Conservation (phyloP, 2,113 vertebrate genomes). For the Anguilla rostrata region DNA sequence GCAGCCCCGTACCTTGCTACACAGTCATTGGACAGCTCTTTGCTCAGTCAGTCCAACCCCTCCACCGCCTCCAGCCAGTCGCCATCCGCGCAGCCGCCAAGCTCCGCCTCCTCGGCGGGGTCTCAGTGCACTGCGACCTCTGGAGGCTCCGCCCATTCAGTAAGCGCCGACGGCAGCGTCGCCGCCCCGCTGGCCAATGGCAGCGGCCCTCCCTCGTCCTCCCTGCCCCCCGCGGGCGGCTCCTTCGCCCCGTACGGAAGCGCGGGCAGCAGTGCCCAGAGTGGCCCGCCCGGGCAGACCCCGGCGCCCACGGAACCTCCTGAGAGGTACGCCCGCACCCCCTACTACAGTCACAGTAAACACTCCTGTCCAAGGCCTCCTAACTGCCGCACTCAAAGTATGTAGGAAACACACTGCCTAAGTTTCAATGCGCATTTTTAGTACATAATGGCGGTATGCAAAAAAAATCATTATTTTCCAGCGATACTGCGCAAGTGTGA, state of each 20-base stretch:
- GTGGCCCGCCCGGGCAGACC: conserved; percentile 61
- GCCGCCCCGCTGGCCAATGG: conserved; percentile 76
- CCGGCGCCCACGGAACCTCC: conserved; percentile 78
- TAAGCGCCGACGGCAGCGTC: conserved; percentile 67
- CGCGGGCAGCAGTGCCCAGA: conserved; percentile 69
- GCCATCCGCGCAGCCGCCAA: conserved; percentile 60
- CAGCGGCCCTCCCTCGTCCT: conserved; percentile 73
- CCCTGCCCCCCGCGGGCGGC: conserved; percentile 65
- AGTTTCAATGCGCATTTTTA: no score
- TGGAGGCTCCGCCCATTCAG: conserved; percentile 56
- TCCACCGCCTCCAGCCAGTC: conserved; percentile 65
- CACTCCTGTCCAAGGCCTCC: no score
- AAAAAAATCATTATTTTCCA: no score
- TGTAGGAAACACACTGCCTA: no score
- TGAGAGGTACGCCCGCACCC: conserved; percentile 77
- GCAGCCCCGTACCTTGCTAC: conserved; percentile 91
- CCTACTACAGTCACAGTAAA: no score
- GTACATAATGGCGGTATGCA: no score
- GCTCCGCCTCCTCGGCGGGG: conserved; percentile 69
- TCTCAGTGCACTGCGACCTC: conserved; percentile 74
- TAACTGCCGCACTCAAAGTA: no score
- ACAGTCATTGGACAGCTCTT: conserved; percentile 87
- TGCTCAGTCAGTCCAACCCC: conserved; percentile 87
- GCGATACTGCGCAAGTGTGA: no score
- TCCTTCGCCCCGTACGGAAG: conserved; percentile 80